Evolutionary conservation across 2,113 vertebrate species (phyloP).

Genomic region (Corythaeola cristata): DNA sequence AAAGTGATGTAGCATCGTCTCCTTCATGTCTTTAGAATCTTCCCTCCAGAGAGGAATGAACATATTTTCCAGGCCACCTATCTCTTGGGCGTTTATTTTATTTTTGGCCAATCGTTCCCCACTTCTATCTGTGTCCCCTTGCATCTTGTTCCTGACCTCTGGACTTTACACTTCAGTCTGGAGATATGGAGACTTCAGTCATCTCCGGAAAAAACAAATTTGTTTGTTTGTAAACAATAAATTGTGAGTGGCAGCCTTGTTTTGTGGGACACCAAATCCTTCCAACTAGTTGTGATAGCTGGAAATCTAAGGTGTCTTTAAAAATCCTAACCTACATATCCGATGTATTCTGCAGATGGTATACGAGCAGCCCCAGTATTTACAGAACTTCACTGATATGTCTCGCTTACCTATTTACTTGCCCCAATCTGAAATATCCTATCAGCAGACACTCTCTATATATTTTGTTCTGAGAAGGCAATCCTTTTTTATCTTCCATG

Average conservation of each 20-base stretch:
- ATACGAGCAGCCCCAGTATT: background rate
- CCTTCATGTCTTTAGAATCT: background rate
- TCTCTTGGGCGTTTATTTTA: background rate
- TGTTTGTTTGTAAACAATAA: background rate
- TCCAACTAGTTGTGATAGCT: background rate
- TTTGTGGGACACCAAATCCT: background rate
- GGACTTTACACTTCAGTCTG: background rate
- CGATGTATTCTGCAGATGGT: background rate
- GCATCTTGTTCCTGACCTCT: background rate
- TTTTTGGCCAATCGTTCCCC: background rate
- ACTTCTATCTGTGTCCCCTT: background rate
- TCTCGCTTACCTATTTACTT: constrained; percentile 6
- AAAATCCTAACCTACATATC: background rate
- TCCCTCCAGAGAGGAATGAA: background rate
- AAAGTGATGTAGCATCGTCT: background rate
- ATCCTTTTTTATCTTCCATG: background rate
- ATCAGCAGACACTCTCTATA: background rate
- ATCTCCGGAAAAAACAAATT: background rate
- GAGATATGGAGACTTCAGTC: background rate
- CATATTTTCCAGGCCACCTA: background rate
- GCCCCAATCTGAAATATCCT: background rate
- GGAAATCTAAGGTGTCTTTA: background rate
- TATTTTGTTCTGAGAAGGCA: background rate
- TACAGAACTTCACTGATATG: background rate
- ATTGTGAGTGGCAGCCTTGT: background rate